These are phyloP conservation scores for Macaria liturata DNA, from an alignment of 2,888 invertebrate species.

Conservation along the genomic window DNA sequence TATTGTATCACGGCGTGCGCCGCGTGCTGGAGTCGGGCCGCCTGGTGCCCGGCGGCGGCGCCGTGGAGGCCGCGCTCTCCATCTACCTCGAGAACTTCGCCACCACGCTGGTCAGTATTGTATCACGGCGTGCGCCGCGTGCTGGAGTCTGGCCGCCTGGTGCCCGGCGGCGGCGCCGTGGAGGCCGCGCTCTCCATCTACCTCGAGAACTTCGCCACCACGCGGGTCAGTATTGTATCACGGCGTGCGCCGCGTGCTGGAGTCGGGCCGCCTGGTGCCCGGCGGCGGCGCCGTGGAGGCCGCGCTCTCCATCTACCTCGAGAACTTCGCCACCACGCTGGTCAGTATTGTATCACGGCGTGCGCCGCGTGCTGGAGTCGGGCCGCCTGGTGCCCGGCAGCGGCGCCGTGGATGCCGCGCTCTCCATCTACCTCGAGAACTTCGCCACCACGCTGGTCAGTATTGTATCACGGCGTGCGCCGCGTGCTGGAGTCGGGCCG, in stretches of 20 bases:
- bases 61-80: too few species aligned
- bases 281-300: too few species aligned
- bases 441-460: constrained; percentile 98
- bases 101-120: too few species aligned
- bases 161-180: constrained; percentile 98
- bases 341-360: too few species aligned
- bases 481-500: constrained; percentile 98
- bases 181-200: constrained; percentile 98
- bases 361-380: constrained; percentile 98
- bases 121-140: constrained; percentile 98
- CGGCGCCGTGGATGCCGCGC: constrained; percentile 97
- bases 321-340: too few species aligned
- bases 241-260: too few species aligned
- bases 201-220: constrained; percentile 99
- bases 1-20: too few species aligned
- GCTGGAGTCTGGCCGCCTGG: constrained; percentile 96
- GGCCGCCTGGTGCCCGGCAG: constrained; percentile 97
- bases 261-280: too few species aligned
- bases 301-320: too few species aligned
- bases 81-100: too few species aligned
- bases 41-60: too few species aligned
- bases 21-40: too few species aligned
- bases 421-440: constrained; percentile 99
- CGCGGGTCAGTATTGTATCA: constrained; percentile 93
- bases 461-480: constrained; percentile 97